Evolutionary conservation across 2,888 invertebrate species (phyloP).

Genomic region (Caenorhabditis auriculariae): DNA sequence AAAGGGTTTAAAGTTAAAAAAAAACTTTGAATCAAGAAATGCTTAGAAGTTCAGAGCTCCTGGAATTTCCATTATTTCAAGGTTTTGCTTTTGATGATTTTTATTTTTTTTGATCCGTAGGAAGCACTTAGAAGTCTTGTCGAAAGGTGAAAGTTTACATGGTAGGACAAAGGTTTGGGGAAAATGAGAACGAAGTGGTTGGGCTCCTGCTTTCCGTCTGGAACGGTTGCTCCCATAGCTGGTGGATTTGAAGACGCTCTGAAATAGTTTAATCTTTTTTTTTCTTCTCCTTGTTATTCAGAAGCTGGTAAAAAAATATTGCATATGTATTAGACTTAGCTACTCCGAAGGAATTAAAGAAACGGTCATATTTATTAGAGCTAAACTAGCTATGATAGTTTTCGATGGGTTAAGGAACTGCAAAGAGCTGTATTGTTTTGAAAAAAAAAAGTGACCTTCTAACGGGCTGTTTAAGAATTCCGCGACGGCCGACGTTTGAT

Average conservation of each 20-base stretch:
- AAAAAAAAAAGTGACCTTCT: conserved; percentile 8
- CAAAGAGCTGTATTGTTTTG: not conserved
- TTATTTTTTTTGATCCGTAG: too few relatives aligned
- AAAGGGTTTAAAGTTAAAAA: too few relatives aligned
- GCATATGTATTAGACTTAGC: too few relatives aligned
- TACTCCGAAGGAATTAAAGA: too few relatives aligned
- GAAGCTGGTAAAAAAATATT: too few relatives aligned
- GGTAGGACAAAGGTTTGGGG: conserved; percentile 16
- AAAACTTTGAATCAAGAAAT: not conserved
- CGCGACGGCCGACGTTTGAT: conserved; percentile 4
- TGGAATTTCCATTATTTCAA: not conserved
- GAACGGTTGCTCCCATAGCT: too few relatives aligned
- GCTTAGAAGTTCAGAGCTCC: not conserved
- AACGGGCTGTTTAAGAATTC: conserved; percentile 6
- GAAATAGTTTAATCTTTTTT: too few relatives aligned
- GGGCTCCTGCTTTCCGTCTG: too few relatives aligned
- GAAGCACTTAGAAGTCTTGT: too few relatives aligned
- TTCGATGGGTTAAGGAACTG: not conserved
- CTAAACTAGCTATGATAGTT: not conserved
- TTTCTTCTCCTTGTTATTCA: too few relatives aligned
- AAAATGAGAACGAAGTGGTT: conserved; percentile 26
- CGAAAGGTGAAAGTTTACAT: conserved; percentile 7
- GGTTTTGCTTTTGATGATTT: too few relatives aligned
- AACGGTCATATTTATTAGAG: too few relatives aligned
- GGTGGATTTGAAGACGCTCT: conserved; percentile 1